These are phyloP conservation scores for Odontamblyopus lacepedii DNA, from an alignment of 2,797 vertebrate species.

Conservation along the genomic window DNA sequence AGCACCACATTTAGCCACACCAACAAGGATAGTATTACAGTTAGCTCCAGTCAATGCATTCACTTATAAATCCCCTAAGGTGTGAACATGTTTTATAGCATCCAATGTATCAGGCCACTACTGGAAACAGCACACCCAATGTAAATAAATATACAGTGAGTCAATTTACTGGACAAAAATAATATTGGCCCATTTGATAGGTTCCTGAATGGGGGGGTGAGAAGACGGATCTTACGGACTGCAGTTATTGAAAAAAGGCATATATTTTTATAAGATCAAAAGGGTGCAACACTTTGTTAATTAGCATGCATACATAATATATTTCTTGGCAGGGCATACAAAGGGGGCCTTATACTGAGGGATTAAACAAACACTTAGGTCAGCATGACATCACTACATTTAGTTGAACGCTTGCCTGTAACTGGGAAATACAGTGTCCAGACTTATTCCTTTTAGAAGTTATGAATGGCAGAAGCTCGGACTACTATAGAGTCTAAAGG, in stretches of 20 bases:
- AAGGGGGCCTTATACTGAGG: constrained; percentile 1
- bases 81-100: constrained; percentile 29
- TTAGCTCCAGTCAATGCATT: not conserved
- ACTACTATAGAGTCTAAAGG: not conserved
- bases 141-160: constrained; percentile 4
- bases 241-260: constrained; percentile 27
- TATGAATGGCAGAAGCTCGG: not conserved
- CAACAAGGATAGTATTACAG: constrained; percentile 6
- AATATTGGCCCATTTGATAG: constrained; percentile 28
- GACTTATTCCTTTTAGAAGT: not conserved
- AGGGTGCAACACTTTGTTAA: constrained; percentile 2
- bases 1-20: not conserved
- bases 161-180: constrained; percentile 14
- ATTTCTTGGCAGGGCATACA: constrained; percentile 5
- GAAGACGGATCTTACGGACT: constrained; percentile 26
- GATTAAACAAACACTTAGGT: constrained; percentile 7
- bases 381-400: constrained; percentile 5
- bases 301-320: constrained; percentile 12
- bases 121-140: constrained; percentile 27
- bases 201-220: constrained; percentile 13
- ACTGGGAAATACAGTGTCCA: constrained; percentile 1
- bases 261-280: constrained; percentile 5
- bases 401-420: not conserved
- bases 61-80: constrained; percentile 16
- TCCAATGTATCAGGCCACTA: constrained; percentile 26